These are phyloP conservation scores for Agriopis leucophaearia DNA, from an alignment of 2,888 invertebrate genomes.

Conservation along the genomic window DNA sequence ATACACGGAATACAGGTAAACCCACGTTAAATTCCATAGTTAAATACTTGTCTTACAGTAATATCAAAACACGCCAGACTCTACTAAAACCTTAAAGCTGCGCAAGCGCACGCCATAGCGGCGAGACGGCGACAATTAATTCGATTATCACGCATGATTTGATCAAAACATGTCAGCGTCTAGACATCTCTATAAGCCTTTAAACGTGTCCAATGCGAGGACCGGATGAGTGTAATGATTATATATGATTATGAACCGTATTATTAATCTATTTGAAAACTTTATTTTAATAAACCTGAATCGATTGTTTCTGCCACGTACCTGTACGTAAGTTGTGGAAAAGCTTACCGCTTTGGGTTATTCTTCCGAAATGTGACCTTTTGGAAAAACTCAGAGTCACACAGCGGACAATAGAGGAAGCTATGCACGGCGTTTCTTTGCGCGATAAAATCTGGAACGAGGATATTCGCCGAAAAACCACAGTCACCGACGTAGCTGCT, in stretches of 20 bases:
- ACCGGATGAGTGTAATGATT: conserved; percentile 17
- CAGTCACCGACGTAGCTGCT: no score
- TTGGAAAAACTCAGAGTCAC: no score
- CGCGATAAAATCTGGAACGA: no score
- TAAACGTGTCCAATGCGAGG: conserved; percentile 39
- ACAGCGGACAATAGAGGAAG: no score
- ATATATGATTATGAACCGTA: not conserved
- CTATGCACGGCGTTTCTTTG: no score
- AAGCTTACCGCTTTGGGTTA: no score
- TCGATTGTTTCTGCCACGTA: no score
- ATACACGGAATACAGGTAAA: no score
- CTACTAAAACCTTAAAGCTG: conserved; percentile 48
- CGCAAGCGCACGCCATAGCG: conserved; percentile 56
- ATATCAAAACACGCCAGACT: conserved; percentile 17
- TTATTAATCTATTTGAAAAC: conserved; percentile 1
- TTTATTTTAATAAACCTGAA: not conserved
- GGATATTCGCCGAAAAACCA: no score
- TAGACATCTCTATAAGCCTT: conserved; percentile 61
- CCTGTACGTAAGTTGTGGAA: no score
- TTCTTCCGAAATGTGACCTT: no score
- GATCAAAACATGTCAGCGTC: conserved; percentile 75
- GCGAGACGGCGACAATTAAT: conserved; percentile 74
- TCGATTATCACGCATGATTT: conserved; percentile 82
- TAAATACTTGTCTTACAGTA: not conserved
- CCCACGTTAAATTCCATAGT: no score